Base-by-base conservation (phyloP, 2,888 invertebrate genomes). In the Lymantria monacha region DNA sequence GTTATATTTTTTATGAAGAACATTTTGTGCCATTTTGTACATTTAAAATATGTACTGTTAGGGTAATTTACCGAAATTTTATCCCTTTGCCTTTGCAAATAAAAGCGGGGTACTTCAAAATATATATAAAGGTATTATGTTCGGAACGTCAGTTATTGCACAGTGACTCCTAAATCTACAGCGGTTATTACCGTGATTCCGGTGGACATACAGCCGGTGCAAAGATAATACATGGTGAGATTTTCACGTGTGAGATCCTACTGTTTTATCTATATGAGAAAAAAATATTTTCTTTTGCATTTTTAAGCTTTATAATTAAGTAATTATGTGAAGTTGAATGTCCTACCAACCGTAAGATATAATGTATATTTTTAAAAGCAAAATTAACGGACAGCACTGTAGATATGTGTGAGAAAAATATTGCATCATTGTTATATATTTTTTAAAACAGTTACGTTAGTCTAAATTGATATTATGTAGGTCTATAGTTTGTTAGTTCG, bases 301-400 rank as follows among this genome's bases (percentile, higher is more conserved):
- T 1, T 10, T 10, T 33, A n/a, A 10, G 33, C 10, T 33, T 33
- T 33, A 33, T 33, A 33, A 33, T 33, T 33, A 33, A 8, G 33
- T 10, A 33, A 33, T 33, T 33, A 33, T 33, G 10, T 33, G 7
- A 33, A 10, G 33, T 33, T 33, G 33, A 33, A 33, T 33, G 33
- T 33, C 33, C 33, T 33, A 33, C 33, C 51, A 44, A 30, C 43
- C 41, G 46, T 49, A 56, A 57, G 53, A 61, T 7, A 33, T 33
- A 33, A 33, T 33, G 9, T 33, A 33, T 33, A 33, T 33, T 33
- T 33, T 33, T 22, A 22, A 38, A 46, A 30, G 40, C 38, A 38
- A 38, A 33, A 33, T 33, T 33, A 33, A 33, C 33, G 33, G 33
- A 33, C 5, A 10, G 9, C 9, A 30, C 30, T 9, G 30, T 22